Evolutionary conservation across 2,797 vertebrate genomes (phyloP).

Genomic region (Malurus splendens): DNA sequence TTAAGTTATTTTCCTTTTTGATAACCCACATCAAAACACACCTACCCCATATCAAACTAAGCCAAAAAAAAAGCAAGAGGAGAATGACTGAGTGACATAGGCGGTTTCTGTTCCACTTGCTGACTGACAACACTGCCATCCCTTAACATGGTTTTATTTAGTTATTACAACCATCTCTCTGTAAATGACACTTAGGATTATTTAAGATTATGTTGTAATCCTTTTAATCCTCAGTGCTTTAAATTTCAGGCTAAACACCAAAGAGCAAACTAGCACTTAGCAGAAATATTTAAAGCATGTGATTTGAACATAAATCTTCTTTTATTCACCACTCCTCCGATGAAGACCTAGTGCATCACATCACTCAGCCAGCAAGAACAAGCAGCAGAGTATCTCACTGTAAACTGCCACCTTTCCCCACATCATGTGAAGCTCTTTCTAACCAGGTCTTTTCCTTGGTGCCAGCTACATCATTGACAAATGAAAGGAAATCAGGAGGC

Average conservation of each 20-base stretch:
- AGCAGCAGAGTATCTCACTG: slow-evolving; percentile 15
- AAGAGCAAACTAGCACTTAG: slow-evolving; percentile 87
- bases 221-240: slow-evolving; percentile 96
- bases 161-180: slow-evolving; percentile 82
- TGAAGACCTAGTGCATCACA: slow-evolving; percentile 61
- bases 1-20: neutral
- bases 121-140: slow-evolving; percentile 89
- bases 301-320: slow-evolving; percentile 79
- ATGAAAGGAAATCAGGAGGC: neutral
- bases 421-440: neutral
- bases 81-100: slow-evolving; percentile 7
- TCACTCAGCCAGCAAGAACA: slow-evolving; percentile 58
- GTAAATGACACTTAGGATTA: slow-evolving; percentile 98
- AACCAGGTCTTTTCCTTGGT: neutral
- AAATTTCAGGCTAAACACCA: slow-evolving; percentile 96
- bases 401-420: slow-evolving; percentile 25
- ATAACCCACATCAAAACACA: neutral
- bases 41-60: neutral
- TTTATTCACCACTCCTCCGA: slow-evolving; percentile 62
- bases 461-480: neutral
- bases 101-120: slow-evolving; percentile 46
- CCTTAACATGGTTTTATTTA: slow-evolving; percentile 83
- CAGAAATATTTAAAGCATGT: slow-evolving; percentile 87
- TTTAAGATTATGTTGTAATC: slow-evolving; percentile 99
- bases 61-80: neutral